Conservation (phyloP, 2,888 invertebrate species). For the Callosobruchus maculatus region DNA sequence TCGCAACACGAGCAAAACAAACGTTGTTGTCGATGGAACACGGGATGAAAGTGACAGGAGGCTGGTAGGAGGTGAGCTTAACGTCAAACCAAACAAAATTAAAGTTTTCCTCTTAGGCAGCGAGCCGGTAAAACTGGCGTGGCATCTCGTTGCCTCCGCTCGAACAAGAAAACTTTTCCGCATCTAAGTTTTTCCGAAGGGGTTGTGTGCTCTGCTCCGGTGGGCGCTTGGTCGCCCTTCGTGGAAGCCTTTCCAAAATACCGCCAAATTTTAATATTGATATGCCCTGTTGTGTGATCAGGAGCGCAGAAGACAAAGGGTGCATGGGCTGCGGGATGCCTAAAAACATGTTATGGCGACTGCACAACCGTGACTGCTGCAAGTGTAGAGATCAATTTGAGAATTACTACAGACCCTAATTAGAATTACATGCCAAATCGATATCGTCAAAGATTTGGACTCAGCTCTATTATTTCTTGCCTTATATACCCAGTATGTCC, state of each 20-base stretch:
- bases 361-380: too few species aligned
- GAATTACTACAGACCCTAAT: too few species aligned
- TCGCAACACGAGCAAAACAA: conserved; percentile 42
- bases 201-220: conserved; percentile 36
- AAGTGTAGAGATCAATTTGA: too few species aligned
- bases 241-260: conserved; percentile 36
- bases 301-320: background rate
- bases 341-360: too few species aligned
- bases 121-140: conserved; percentile 43
- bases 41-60: conserved; percentile 50
- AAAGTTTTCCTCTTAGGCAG: conserved; percentile 52
- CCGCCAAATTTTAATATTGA: conserved; percentile 51
- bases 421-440: too few species aligned
- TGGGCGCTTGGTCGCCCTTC: conserved; percentile 28
- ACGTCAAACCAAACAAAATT: conserved; percentile 53
- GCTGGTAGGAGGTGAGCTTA: conserved; percentile 40
- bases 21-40: conserved; percentile 44
- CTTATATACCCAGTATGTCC: too few species aligned
- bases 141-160: conserved; percentile 26
- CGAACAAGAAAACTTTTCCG: conserved; percentile 47
- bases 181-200: conserved; percentile 47
- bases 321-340: too few species aligned
- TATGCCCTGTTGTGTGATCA: conserved; percentile 24
- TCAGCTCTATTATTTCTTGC: too few species aligned
- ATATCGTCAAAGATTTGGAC: too few species aligned